A percentile compares a stretch with the other conserved stretches of the same genome.
Evolutionary conservation across 2,797 vertebrate species (phyloP).

Genomic region (Chrysocyon brachyurus): DNA sequence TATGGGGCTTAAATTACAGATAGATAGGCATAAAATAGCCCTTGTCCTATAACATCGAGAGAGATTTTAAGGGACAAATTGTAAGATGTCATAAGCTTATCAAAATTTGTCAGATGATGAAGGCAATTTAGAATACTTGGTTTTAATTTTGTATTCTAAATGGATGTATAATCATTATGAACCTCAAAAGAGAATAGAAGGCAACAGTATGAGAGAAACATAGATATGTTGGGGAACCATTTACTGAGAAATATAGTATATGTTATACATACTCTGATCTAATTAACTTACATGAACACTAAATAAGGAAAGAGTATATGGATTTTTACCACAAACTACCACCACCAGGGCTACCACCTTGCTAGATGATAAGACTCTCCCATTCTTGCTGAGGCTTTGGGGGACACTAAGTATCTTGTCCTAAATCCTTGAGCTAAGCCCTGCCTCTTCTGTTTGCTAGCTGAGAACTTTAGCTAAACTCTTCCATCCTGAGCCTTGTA

Average conservation of each 20-base stretch:
- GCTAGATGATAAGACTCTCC: not conserved
- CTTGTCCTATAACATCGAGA: not conserved
- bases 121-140: not conserved
- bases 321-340: not conserved
- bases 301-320: not conserved
- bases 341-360: not conserved
- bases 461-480: not conserved
- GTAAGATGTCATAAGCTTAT: not conserved
- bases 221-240: not conserved
- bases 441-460: not conserved
- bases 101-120: not conserved
- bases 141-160: constrained; percentile 11
- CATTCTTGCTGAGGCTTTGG: not conserved
- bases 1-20: not conserved
- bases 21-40: not conserved
- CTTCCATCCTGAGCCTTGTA: not conserved
- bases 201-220: not conserved
- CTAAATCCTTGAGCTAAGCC: not conserved
- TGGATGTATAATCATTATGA: constrained; percentile 1
- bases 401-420: too few relatives aligned
- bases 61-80: not conserved
- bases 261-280: not conserved
- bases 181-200: not conserved
- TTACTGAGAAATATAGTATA: not conserved
- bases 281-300: not conserved